Percentiles rank a stretch among this genome's conserved stretches.
Evolutionary conservation across 2,797 vertebrate species (phyloP).

Genomic region (Astyanax mexicanus): DNA sequence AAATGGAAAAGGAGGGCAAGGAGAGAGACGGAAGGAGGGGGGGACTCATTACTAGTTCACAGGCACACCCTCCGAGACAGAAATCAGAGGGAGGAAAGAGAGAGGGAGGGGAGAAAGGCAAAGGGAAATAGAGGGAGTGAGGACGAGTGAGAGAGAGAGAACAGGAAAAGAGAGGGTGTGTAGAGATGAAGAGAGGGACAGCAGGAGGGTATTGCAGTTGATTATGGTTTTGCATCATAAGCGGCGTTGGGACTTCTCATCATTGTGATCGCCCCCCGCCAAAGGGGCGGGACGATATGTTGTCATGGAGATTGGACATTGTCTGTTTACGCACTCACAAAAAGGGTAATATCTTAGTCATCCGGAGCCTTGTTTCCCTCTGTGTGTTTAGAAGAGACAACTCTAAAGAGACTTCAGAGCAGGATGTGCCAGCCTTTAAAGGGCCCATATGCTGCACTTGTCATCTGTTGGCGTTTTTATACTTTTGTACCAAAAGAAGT

Average conservation of each 20-base stretch:
- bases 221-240: constrained; percentile 58
- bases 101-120: constrained; percentile 38
- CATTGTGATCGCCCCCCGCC: constrained; percentile 28
- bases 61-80: constrained; percentile 31
- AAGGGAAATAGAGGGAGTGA: not conserved
- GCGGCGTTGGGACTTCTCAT: constrained; percentile 32
- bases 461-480: not conserved
- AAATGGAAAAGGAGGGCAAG: constrained; percentile 41
- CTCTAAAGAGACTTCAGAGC: not conserved
- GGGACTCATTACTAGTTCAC: constrained; percentile 12
- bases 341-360: constrained; percentile 21
- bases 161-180: not conserved
- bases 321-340: constrained; percentile 5
- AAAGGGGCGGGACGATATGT: constrained; percentile 8
- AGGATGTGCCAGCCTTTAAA: not conserved
- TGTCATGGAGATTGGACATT: constrained; percentile 26
- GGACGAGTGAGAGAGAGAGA: not conserved
- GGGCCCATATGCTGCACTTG: not conserved
- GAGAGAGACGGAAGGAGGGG: constrained; percentile 24
- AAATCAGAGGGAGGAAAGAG: constrained; percentile 38
- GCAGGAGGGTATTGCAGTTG: constrained; percentile 48
- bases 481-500: not conserved
- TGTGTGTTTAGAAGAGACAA: not conserved
- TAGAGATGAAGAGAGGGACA: constrained; percentile 26
- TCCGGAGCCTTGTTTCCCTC: constrained; percentile 6